These are phyloP conservation scores for Sialia sialis DNA, from an alignment of 2,113 vertebrate genomes.

Conservation along the genomic window DNA sequence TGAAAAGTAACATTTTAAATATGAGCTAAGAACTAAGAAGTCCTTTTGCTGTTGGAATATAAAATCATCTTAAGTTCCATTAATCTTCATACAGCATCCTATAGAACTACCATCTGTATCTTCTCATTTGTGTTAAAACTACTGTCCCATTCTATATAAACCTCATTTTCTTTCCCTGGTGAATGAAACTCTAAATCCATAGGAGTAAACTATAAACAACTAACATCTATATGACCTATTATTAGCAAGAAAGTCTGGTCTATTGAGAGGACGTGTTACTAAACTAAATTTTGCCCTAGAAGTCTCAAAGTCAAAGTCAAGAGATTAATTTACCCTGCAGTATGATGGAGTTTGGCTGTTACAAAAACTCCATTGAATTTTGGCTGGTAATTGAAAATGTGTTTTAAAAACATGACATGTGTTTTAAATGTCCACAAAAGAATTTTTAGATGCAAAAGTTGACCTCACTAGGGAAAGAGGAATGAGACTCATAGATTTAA, in stretches of 20 bases:
- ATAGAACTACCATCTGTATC: background rate
- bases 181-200: background rate
- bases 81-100: background rate
- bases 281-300: background rate
- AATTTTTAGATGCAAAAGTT: background rate
- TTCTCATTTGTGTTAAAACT: background rate
- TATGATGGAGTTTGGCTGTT: background rate
- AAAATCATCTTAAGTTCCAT: background rate
- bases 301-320: background rate
- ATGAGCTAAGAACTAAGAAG: background rate
- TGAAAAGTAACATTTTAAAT: background rate
- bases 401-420: background rate
- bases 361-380: background rate
- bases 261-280: background rate
- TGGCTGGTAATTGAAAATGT: background rate
- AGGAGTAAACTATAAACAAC: background rate
- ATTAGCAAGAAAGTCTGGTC: background rate
- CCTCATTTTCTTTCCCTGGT: background rate
- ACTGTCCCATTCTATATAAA: background rate
- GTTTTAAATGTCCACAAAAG: background rate
- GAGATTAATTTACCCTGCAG: background rate
- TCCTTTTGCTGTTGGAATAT: background rate
- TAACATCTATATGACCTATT: background rate
- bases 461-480: background rate
- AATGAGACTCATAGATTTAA: background rate